Evolutionary conservation across 2,113 vertebrate species (phyloP).

Genomic region (Oryzias melastigma): DNA sequence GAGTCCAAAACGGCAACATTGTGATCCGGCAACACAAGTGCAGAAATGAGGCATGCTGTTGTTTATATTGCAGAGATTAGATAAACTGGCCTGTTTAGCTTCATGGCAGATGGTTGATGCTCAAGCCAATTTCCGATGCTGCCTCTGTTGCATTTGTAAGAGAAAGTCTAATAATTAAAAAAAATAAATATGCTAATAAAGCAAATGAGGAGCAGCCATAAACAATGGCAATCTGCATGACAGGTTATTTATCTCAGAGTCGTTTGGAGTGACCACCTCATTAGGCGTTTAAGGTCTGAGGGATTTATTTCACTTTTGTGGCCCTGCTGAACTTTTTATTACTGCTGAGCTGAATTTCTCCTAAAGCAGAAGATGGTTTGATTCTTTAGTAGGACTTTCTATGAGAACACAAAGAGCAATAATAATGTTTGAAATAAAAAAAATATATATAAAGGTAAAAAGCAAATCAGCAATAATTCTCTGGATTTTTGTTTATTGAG

Average conservation of each 20-base stretch:
- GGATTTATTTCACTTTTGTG: constrained; percentile 84
- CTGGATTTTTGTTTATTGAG: constrained; percentile 67
- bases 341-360: constrained; percentile 76
- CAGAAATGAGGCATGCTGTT: constrained; percentile 84
- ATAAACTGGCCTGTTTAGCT: constrained; percentile 89
- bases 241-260: constrained; percentile 82
- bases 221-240: constrained; percentile 76
- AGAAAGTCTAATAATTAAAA: constrained; percentile 82
- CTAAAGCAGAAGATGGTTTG: constrained; percentile 27
- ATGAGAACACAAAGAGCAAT: constrained; percentile 25
- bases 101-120: constrained; percentile 86
- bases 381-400: constrained; percentile 15
- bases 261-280: constrained; percentile 85
- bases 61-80: constrained; percentile 88
- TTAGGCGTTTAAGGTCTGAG: constrained; percentile 86
- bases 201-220: constrained; percentile 72
- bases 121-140: constrained; percentile 84
- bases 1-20: constrained; percentile 47
- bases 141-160: constrained; percentile 75
- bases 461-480: constrained; percentile 16
- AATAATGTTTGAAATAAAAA: constrained; percentile 12
- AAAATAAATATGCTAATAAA: constrained; percentile 78
- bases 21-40: constrained; percentile 77
- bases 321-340: constrained; percentile 81
- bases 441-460: neutral